These are phyloP conservation scores for Eulemur coronatus DNA, from an alignment of 2,797 vertebrate species.

Conservation along the genomic window DNA sequence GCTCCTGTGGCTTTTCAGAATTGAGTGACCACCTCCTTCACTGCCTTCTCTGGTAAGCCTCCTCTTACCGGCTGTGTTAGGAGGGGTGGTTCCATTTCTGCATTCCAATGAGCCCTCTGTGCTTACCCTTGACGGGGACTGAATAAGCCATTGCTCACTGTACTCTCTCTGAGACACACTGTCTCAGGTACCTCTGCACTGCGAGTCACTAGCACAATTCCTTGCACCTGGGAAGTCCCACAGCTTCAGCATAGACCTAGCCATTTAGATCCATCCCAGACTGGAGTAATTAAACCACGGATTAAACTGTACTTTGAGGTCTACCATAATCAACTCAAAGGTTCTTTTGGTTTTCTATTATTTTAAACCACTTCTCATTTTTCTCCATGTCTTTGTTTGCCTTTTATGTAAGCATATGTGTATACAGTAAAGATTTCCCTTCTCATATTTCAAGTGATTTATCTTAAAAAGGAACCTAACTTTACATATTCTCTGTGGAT, in stretches of 20 bases:
- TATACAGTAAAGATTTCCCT: neutral
- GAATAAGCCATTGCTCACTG: neutral
- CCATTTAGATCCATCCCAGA: neutral
- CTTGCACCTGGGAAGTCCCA: neutral
- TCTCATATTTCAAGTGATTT: neutral
- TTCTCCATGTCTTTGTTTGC: neutral
- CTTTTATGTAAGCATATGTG: neutral
- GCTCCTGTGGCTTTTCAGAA: neutral
- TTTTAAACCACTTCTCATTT: neutral
- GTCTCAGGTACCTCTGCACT: neutral
- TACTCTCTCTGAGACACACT: neutral
- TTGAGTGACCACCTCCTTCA: neutral
- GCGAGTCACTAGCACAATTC: neutral
- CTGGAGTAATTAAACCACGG: neutral
- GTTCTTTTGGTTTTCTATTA: neutral
- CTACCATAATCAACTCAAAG: neutral
- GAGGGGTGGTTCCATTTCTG: neutral
- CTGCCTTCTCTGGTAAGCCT: accelerated
- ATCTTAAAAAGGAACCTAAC: neutral
- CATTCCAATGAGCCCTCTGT: accelerated
- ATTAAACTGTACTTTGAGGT: neutral
- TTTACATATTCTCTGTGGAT: neutral
- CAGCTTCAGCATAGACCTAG: neutral
- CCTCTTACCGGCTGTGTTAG: neutral
- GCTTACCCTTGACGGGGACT: neutral